Conservation (phyloP, 2,113 vertebrate species). For the Terrapene triunguis region DNA sequence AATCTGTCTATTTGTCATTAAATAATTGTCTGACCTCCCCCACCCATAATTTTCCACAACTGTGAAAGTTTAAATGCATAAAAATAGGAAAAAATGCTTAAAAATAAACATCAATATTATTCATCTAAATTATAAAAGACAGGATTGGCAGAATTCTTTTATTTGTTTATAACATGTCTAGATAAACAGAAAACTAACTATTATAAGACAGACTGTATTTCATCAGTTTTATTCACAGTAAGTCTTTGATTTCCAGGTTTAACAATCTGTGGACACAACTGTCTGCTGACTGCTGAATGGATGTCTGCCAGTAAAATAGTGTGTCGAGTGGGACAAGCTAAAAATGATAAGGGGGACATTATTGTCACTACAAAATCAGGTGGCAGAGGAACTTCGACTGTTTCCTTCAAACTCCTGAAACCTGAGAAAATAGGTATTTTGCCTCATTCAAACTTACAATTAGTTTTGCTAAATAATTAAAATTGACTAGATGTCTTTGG, state of each 20-base stretch:
- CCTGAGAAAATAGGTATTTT: conserved; percentile 94
- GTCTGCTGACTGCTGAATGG: conserved; percentile 97
- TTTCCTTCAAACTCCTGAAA: conserved; percentile 95
- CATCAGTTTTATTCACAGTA: background rate
- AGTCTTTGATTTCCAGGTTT: conserved; percentile 81
- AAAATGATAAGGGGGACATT: conserved; percentile 98
- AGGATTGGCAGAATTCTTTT: background rate
- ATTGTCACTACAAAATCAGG: conserved; percentile 97
- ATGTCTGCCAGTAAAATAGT: conserved; percentile 98
- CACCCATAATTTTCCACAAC: background rate
- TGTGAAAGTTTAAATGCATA: background rate
- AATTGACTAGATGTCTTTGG: background rate
- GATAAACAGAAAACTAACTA: background rate
- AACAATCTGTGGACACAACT: conserved; percentile 97
- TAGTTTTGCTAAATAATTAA: background rate
- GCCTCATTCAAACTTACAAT: background rate
- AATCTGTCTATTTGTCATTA: background rate
- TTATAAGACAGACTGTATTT: background rate
- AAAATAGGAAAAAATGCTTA: background rate
- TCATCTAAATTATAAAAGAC: background rate
- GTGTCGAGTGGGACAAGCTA: conserved; percentile 96
- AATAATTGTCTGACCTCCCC: background rate
- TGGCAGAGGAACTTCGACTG: conserved; percentile 93
- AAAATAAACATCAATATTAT: background rate
- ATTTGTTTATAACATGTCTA: background rate